phyloP scores from a whole-genome alignment of 2,888 invertebrate species.

The Piscicola geometra region DNA sequence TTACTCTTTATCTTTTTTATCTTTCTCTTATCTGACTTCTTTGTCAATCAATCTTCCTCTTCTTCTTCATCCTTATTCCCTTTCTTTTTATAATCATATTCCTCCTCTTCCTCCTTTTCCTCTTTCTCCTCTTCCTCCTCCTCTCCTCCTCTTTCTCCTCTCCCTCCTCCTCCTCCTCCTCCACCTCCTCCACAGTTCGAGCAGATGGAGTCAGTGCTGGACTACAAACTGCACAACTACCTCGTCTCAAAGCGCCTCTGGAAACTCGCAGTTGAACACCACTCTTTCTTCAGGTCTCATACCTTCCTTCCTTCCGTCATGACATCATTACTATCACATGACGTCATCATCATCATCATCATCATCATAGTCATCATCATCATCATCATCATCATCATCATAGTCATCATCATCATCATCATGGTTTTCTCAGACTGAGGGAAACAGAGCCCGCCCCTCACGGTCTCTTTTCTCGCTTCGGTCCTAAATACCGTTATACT shows the following conservation, averaged over 20 bases:
- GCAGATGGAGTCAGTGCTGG: slow-evolving; percentile 90
- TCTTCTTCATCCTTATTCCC: neutral
- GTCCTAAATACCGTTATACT: slow-evolving; percentile 86
- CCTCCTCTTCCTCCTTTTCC: no score
- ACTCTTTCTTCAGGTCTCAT: slow-evolving; percentile 83
- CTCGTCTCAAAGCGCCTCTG: slow-evolving; percentile 92
- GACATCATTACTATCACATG: no score
- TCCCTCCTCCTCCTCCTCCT: no score
- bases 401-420: neutral
- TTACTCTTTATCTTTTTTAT: no score
- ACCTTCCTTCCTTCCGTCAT: no score
- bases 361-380: no score
- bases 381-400: neutral
- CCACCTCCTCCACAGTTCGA: slow-evolving; percentile 66
- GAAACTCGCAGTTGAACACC: slow-evolving; percentile 98
- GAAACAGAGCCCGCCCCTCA: slow-evolving; percentile 72
- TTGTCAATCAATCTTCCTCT: no score
- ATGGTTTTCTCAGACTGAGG: slow-evolving; percentile 66
- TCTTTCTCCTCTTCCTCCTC: no score
- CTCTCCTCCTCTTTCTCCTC: no score
- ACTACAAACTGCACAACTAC: slow-evolving; percentile 89
- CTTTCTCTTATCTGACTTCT: no score
- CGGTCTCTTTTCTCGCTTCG: slow-evolving; percentile 61
- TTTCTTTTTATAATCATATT: neutral
- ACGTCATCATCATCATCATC: no score